phyloP scores from a whole-genome alignment of 2,797 vertebrate genomes.

The Scarus forsteni region DNA sequence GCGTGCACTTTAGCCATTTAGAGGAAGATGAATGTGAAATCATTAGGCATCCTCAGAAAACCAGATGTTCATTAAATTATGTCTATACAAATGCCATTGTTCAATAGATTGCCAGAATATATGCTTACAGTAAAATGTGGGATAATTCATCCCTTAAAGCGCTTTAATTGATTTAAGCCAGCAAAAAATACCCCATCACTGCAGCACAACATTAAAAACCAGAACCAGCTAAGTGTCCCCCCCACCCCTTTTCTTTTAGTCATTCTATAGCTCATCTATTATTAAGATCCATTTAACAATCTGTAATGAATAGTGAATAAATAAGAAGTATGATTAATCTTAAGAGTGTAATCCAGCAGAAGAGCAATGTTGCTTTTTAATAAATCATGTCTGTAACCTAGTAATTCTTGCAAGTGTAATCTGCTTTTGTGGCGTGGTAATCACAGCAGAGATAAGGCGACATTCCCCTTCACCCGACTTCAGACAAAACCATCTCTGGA shows the following conservation, averaged over 20 bases:
- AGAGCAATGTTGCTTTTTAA: slow-evolving; percentile 62
- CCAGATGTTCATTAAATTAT: slow-evolving; percentile 89
- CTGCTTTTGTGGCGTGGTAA: slow-evolving; percentile 67
- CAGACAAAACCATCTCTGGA: slow-evolving; percentile 77
- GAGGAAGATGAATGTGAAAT: slow-evolving; percentile 87
- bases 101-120: slow-evolving; percentile 82
- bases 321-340: slow-evolving; percentile 70
- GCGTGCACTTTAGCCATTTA: slow-evolving; percentile 87
- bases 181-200: slow-evolving; percentile 64
- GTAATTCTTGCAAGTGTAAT: slow-evolving; percentile 67
- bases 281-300: slow-evolving; percentile 70
- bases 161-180: slow-evolving; percentile 75
- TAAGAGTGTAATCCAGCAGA: slow-evolving; percentile 60
- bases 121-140: slow-evolving; percentile 78
- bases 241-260: slow-evolving; percentile 44
- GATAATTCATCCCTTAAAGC: slow-evolving; percentile 76
- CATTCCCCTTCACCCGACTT: slow-evolving; percentile 63
- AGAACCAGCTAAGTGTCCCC: slow-evolving; percentile 55
- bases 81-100: slow-evolving; percentile 82
- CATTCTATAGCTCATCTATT: slow-evolving; percentile 66
- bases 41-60: slow-evolving; percentile 86
- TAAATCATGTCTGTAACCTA: slow-evolving; percentile 67
- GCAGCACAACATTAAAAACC: slow-evolving; percentile 55
- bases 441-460: slow-evolving; percentile 68
- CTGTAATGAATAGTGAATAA: slow-evolving; percentile 63